Evolutionary conservation across 2,888 invertebrate species (phyloP).

Genomic region (Nephrotoma appendiculata): DNA sequence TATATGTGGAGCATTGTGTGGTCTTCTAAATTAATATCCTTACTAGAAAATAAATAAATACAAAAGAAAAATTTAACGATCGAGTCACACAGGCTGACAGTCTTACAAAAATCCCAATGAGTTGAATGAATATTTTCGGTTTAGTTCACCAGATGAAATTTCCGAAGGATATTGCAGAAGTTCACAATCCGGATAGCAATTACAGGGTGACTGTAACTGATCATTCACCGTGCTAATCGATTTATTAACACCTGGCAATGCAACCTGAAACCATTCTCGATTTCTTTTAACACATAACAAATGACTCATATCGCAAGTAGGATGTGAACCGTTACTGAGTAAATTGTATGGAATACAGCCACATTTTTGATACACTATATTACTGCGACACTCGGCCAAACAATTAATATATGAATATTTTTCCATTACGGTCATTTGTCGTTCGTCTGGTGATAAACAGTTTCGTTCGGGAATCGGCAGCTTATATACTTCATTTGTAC

Average conservation of each 20-base stretch:
- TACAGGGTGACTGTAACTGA: conserved; percentile 22
- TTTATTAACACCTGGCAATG: conserved; percentile 29
- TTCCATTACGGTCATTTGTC: conserved; percentile 22
- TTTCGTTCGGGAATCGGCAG: conserved; percentile 36
- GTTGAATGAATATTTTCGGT: conserved; percentile 31
- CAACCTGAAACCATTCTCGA: conserved; percentile 17
- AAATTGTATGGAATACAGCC: conserved; percentile 46
- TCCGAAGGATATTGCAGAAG: conserved; percentile 46
- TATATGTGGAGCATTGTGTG: conserved; percentile 47
- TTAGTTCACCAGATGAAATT: conserved; percentile 43
- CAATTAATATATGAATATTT: conserved; percentile 53
- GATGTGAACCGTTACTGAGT: conserved; percentile 28
- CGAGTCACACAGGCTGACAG: background rate
- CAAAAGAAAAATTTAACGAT: background rate
- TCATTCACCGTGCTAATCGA: conserved; percentile 8
- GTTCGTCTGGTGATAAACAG: conserved; percentile 46
- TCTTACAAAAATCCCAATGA: conserved; percentile 37
- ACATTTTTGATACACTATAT: conserved; percentile 34
- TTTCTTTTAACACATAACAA: conserved; percentile 22
- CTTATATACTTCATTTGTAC: conserved; percentile 37
- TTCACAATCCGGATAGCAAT: conserved; percentile 49
- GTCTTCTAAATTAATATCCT: conserved; percentile 33
- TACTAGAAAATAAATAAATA: conserved; percentile 25
- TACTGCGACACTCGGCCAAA: conserved; percentile 40
- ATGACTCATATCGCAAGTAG: conserved; percentile 20